A percentile compares a stretch with the other conserved stretches of the same genome.
Evolutionary conservation across 2,113 vertebrate genomes (phyloP).

Genomic region (Ceyx cyanopectus): DNA sequence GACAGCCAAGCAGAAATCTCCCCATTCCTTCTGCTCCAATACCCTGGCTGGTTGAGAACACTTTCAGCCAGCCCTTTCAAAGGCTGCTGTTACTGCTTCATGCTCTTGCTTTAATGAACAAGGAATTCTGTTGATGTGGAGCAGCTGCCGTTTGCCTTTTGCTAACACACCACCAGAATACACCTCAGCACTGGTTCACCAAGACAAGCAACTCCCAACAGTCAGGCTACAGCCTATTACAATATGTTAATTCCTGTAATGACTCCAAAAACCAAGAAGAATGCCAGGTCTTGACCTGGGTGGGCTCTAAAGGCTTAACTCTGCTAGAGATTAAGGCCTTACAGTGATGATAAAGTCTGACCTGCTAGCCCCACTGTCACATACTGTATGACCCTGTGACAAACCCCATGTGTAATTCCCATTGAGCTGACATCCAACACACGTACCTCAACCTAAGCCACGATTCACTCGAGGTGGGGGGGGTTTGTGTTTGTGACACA

Average conservation of each 20-base stretch:
- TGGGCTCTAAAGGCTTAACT: constrained; percentile 54
- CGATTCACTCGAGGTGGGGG: constrained; percentile 21
- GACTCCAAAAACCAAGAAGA: constrained; percentile 53
- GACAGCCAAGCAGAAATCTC: constrained; percentile 4
- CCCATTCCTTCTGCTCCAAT: neutral
- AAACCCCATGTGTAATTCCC: constrained; percentile 73
- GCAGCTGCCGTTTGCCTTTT: neutral
- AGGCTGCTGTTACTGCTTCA: neutral
- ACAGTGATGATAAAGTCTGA: constrained; percentile 57
- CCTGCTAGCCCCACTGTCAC: constrained; percentile 55
- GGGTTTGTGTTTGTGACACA: constrained; percentile 57
- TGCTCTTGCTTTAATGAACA: neutral
- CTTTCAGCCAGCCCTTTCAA: neutral
- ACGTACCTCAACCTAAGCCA: constrained; percentile 8
- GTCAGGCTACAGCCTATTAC: neutral
- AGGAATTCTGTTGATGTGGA: neutral
- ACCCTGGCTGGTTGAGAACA: neutral
- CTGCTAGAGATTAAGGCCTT: constrained; percentile 27
- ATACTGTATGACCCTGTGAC: constrained; percentile 59
- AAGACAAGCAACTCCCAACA: neutral
- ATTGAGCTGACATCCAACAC: constrained; percentile 63
- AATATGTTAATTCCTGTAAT: neutral
- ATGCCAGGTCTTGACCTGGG: constrained; percentile 66
- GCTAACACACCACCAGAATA: neutral
- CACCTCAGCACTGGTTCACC: neutral